Evolutionary conservation across 2,888 invertebrate species (phyloP).

Genomic region (Pteria penguin): DNA sequence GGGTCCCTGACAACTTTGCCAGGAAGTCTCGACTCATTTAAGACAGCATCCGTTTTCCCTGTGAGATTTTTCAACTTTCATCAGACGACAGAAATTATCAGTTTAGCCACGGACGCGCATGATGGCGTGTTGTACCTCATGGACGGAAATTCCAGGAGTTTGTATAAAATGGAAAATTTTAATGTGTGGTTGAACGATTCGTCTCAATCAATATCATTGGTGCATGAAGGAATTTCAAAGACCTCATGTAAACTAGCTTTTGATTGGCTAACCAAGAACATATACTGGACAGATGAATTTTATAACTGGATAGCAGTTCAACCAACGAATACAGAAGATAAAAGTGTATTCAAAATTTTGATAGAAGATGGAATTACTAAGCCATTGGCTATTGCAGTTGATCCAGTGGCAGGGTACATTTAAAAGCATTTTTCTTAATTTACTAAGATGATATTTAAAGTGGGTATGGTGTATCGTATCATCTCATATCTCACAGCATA

Average conservation of each 20-base stretch:
- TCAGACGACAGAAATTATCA: conserved; percentile 24
- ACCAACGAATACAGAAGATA: conserved; percentile 14
- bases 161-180: conserved; percentile 31
- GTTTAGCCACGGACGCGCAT: conserved; percentile 25
- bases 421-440: no score
- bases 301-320: conserved; percentile 32
- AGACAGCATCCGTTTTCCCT: conserved; percentile 22
- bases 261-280: conserved; percentile 33
- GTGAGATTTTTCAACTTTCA: conserved; percentile 25
- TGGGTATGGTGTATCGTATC: no score
- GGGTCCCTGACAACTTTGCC: conserved; percentile 22
- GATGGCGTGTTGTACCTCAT: conserved; percentile 21
- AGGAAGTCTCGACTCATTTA: conserved; percentile 22
- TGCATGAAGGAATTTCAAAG: conserved; percentile 34
- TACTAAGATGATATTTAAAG: no score
- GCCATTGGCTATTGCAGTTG: conserved; percentile 31
- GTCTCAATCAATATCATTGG: conserved; percentile 2
- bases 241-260: conserved; percentile 31
- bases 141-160: conserved; percentile 22
- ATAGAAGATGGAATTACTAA: conserved; percentile 16
- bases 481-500: no score
- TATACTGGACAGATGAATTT: conserved; percentile 39
- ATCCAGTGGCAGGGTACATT: conserved; percentile 20
- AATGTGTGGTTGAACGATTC: conserved; percentile 30
- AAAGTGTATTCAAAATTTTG: conserved; percentile 23